These are phyloP conservation scores for Ascaphus truei DNA, from an alignment of 2,113 vertebrate genomes.

Conservation along the genomic window DNA sequence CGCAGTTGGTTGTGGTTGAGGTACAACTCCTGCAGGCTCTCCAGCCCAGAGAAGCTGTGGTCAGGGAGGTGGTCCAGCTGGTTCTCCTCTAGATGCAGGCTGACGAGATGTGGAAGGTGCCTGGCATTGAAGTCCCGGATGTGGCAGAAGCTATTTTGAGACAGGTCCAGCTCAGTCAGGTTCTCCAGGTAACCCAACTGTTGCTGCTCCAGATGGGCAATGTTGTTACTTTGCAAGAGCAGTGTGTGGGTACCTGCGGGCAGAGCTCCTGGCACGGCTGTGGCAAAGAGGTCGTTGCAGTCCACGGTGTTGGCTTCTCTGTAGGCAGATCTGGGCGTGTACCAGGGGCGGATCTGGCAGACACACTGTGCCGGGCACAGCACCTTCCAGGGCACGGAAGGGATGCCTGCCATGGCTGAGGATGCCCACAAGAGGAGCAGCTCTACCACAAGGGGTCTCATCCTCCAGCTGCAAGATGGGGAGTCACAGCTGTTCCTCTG, in stretches of 20 bases:
- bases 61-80: slow-evolving; percentile 72
- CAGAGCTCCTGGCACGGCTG: slow-evolving; percentile 64
- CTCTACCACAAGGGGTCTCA: slow-evolving; percentile 60
- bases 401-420: slow-evolving; percentile 55
- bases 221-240: slow-evolving; percentile 84
- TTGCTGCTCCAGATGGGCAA: slow-evolving; percentile 62
- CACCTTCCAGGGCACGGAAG: slow-evolving; percentile 80
- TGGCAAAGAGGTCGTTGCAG: slow-evolving; percentile 82
- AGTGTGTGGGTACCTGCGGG: slow-evolving; percentile 79
- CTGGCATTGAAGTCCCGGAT: slow-evolving; percentile 60
- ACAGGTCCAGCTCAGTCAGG: slow-evolving; percentile 86
- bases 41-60: slow-evolving; percentile 71
- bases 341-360: slow-evolving; percentile 92
- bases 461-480: slow-evolving; percentile 37
- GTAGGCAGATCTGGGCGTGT: slow-evolving; percentile 82
- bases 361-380: slow-evolving; percentile 72
- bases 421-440: slow-evolving; percentile 67
- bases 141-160: slow-evolving; percentile 80
- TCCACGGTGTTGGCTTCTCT: slow-evolving; percentile 85
- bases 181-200: slow-evolving; percentile 72
- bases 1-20: slow-evolving; percentile 87
- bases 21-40: slow-evolving; percentile 83
- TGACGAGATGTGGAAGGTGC: slow-evolving; percentile 72
- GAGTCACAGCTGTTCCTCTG: background rate
- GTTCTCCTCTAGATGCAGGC: slow-evolving; percentile 89